Evolutionary conservation across 2,797 vertebrate species (phyloP).

Genomic region (Danio aesculapii): DNA sequence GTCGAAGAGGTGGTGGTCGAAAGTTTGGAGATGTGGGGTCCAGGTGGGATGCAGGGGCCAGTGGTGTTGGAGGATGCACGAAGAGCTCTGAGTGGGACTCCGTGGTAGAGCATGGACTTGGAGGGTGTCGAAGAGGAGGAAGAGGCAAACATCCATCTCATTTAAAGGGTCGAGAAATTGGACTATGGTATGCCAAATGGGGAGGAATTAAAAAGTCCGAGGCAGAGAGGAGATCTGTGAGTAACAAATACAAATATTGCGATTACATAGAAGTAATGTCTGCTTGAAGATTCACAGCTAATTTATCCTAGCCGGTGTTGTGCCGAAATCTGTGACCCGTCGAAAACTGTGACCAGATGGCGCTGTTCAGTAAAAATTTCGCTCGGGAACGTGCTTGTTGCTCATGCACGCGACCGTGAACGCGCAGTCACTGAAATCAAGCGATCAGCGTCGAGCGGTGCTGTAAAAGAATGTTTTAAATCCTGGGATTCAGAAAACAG

Average conservation of each 20-base stretch:
- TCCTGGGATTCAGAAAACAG: too few relatives aligned
- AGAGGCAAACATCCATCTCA: constrained; percentile 88
- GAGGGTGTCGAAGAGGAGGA: constrained; percentile 29
- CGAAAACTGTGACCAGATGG: too few relatives aligned
- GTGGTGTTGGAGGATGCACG: constrained; percentile 57
- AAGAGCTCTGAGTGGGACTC: constrained; percentile 61
- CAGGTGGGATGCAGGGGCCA: constrained; percentile 68
- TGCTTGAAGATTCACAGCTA: too few relatives aligned
- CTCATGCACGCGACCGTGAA: too few relatives aligned
- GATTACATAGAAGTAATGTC: too few relatives aligned
- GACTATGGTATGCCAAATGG: constrained; percentile 93
- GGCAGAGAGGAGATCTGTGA: constrained; percentile 81
- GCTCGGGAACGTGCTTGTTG: too few relatives aligned
- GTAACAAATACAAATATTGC: constrained; percentile 3
- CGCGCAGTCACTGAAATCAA: too few relatives aligned
- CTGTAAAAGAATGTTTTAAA: too few relatives aligned
- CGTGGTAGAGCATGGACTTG: constrained; percentile 67
- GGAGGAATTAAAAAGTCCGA: constrained; percentile 86
- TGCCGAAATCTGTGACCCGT: too few relatives aligned
- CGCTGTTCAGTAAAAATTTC: too few relatives aligned
- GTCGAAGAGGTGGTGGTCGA: constrained; percentile 64
- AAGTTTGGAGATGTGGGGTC: constrained; percentile 69
- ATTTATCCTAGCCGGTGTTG: too few relatives aligned
- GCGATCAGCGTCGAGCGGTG: too few relatives aligned
- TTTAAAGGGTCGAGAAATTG: constrained; percentile 92